These are phyloP conservation scores for Cynopterus sphinx DNA, from an alignment of 2,797 vertebrate genomes.

Conservation along the genomic window DNA sequence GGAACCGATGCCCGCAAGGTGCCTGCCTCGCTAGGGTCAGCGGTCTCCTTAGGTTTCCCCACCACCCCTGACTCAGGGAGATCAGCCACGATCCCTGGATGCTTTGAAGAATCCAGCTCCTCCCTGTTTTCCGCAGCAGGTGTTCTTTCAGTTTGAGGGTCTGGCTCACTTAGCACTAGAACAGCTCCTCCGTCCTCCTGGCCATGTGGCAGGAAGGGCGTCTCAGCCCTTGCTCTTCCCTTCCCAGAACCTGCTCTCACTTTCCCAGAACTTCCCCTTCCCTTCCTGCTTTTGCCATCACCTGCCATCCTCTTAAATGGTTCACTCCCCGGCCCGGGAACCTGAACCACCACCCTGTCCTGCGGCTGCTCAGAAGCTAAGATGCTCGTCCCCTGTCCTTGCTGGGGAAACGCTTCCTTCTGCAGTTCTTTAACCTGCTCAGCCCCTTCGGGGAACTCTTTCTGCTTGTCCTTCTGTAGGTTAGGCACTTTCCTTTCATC, in stretches of 20 bases:
- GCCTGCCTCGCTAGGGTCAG: fast-evolving
- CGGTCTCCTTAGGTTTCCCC: neutral
- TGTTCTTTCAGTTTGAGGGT: fast-evolving
- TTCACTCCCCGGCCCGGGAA: neutral
- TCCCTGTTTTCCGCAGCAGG: fast-evolving
- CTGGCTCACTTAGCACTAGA: neutral
- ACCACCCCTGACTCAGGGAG: fast-evolving
- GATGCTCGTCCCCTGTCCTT: neutral
- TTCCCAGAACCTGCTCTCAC: neutral
- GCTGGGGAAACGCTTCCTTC: neutral
- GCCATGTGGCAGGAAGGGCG: neutral
- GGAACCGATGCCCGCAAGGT: neutral
- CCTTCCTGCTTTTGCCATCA: slow-evolving; percentile 29
- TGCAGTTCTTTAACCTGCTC: neutral
- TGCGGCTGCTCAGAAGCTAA: slow-evolving; percentile 2
- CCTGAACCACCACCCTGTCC: neutral
- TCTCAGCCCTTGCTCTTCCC: neutral
- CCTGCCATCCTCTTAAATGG: neutral
- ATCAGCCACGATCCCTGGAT: fast-evolving
- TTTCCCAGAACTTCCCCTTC: slow-evolving; percentile 55
- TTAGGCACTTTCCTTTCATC: neutral
- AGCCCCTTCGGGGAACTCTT: neutral
- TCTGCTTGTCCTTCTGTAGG: neutral
- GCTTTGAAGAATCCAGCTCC: neutral
- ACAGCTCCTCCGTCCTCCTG: fast-evolving